phyloP scores from a whole-genome alignment of 2,888 invertebrate genomes.

The Cynaeus angustus region DNA sequence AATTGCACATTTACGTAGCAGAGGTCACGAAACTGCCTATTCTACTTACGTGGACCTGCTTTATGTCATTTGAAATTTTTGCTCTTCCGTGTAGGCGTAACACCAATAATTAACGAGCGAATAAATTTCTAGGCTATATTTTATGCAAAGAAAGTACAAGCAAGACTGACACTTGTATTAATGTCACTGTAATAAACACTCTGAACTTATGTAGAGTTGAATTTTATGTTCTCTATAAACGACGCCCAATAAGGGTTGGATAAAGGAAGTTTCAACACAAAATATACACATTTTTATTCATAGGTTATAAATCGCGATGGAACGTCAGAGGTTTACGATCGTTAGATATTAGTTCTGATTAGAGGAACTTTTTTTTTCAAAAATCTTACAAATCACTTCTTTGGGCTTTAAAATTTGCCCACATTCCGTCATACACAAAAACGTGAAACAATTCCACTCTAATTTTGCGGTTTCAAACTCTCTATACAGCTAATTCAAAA shows the following conservation, averaged over 20 bases:
- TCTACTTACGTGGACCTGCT: conserved; percentile 12
- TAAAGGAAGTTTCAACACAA: background rate
- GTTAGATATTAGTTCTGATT: too few relatives aligned
- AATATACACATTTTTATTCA: too few relatives aligned
- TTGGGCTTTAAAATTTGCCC: background rate
- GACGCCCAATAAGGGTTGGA: conserved; percentile 1
- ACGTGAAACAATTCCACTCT: too few relatives aligned
- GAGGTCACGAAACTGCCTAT: conserved; percentile 22
- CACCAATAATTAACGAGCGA: conserved; percentile 24
- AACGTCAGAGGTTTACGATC: too few relatives aligned
- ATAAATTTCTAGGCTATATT: conserved; percentile 27
- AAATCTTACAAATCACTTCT: background rate
- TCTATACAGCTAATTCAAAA: background rate
- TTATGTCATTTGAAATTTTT: conserved; percentile 25
- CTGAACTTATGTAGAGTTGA: background rate
- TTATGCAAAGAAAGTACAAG: conserved; percentile 24
- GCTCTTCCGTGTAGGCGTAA: conserved; percentile 35
- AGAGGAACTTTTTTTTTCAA: background rate
- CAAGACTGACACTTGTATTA: conserved; percentile 26
- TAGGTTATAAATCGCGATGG: too few relatives aligned
- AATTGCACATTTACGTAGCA: background rate
- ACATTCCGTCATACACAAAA: too few relatives aligned
- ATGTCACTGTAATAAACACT: conserved; percentile 10
- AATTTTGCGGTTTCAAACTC: background rate
- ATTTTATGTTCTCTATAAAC: conserved; percentile 7